These are phyloP conservation scores for Agonum fuliginosum DNA, from an alignment of 2,888 invertebrate genomes.

Conservation along the genomic window DNA sequence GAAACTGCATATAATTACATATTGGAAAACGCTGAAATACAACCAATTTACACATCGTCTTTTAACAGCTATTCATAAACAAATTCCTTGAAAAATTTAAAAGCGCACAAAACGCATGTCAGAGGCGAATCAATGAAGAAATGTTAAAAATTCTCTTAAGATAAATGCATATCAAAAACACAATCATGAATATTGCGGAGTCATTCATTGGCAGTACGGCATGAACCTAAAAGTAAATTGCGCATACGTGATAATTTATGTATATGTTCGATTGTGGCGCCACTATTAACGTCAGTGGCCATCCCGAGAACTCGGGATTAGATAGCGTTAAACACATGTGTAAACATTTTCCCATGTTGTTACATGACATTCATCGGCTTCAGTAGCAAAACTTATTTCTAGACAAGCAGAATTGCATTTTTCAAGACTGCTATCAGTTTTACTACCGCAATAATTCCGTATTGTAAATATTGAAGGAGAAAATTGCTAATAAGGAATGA, in stretches of 20 bases:
- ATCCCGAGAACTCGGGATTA: slow-evolving; percentile 35
- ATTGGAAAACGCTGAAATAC: neutral
- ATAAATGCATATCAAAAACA: slow-evolving; percentile 2
- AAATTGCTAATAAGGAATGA: too few relatives aligned
- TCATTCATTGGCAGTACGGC: slow-evolving; percentile 33
- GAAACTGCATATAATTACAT: slow-evolving; percentile 8
- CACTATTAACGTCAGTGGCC: slow-evolving; percentile 55
- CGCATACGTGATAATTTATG: slow-evolving; percentile 53
- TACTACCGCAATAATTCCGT: neutral
- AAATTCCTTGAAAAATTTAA: neutral
- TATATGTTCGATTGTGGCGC: slow-evolving; percentile 50
- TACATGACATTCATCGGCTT: slow-evolving; percentile 2
- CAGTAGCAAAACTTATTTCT: neutral
- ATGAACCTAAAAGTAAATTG: slow-evolving; percentile 32
- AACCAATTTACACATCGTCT: neutral
- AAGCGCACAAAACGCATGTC: neutral
- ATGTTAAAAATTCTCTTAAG: too few relatives aligned
- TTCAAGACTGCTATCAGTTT: neutral
- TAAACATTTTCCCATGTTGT: slow-evolving; percentile 28
- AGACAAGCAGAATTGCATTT: neutral
- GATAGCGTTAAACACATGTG: slow-evolving; percentile 48
- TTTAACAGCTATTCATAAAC: neutral
- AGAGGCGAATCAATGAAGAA: too few relatives aligned
- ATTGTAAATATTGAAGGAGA: too few relatives aligned
- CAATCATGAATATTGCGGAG: slow-evolving; percentile 33